phyloP scores from a whole-genome alignment of 23 tunicate genomes.

The Ascidia mentula region DNA sequence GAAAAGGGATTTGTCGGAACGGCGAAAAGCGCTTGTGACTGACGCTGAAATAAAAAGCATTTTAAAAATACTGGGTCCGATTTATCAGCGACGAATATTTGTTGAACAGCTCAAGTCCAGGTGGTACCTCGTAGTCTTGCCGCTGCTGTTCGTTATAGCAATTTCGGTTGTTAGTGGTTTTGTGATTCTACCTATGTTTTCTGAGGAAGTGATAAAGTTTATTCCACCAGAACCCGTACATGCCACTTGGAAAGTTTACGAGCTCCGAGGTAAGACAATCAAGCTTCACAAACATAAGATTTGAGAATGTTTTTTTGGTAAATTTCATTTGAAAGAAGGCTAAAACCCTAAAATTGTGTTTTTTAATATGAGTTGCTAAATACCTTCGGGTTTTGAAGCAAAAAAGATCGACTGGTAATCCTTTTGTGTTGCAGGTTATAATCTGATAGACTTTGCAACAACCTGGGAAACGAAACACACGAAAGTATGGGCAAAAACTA shows the following conservation, averaged over 20 bases:
- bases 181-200: neutral
- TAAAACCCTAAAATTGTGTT: no score
- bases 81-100: conserved; percentile 42
- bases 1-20: no score
- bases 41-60: conserved; percentile 16
- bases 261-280: neutral
- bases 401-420: no score
- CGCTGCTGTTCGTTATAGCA: conserved; percentile 10
- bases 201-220: neutral
- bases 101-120: conserved; percentile 32
- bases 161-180: conserved; percentile 14
- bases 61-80: conserved; percentile 30
- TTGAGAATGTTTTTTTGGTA: no score
- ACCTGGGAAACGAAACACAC: neutral
- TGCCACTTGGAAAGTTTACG: neutral
- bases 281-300: no score
- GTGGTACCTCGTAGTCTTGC: conserved; percentile 24
- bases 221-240: conserved; percentile 3
- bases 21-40: neutral
- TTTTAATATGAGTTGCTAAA: no score
- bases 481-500: neutral
- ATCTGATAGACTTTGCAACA: neutral
- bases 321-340: no score
- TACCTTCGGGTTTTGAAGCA: no score
- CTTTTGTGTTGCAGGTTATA: neutral